phyloP scores from a whole-genome alignment of 2,797 vertebrate genomes.

The Sebastes oblongus region DNA sequence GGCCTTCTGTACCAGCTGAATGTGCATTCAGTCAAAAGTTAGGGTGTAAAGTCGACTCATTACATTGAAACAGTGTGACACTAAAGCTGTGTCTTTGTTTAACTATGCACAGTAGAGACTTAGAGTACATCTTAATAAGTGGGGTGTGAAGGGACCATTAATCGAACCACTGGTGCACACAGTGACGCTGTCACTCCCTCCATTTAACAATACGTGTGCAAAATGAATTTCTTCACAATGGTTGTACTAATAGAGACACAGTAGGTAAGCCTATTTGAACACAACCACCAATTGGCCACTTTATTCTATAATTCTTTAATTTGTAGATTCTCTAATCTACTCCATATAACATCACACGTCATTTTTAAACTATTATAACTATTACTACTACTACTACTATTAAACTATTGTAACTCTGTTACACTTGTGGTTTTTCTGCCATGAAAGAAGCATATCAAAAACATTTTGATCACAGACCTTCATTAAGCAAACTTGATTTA shows the following conservation, averaged over 20 bases:
- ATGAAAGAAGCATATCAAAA: background rate
- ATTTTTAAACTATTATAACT: background rate
- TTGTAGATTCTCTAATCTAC: too few species aligned
- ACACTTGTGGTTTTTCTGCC: background rate
- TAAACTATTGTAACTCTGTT: background rate
- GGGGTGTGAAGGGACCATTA: constrained; percentile 54
- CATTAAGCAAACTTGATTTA: background rate
- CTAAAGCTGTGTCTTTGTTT: constrained; percentile 53
- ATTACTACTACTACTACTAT: too few species aligned
- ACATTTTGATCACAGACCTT: background rate
- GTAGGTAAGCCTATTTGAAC: background rate
- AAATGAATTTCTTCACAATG: constrained; percentile 15
- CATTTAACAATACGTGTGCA: background rate
- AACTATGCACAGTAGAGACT: constrained; percentile 40
- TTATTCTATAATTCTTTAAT: background rate
- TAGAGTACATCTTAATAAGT: constrained; percentile 43
- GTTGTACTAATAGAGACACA: constrained; percentile 7
- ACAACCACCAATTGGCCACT: background rate
- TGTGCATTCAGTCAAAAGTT: constrained; percentile 61
- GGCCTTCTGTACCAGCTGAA: constrained; percentile 67
- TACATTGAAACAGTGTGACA: constrained; percentile 42
- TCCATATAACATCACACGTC: too few species aligned
- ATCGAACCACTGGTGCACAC: constrained; percentile 41
- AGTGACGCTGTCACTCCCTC: constrained; percentile 12
- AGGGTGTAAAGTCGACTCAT: constrained; percentile 46